Evolutionary conservation across 2,113 vertebrate genomes (phyloP), one percentile per base, ranked within the genome.

Genomic region (Tragelaphus imberbis): DNA sequence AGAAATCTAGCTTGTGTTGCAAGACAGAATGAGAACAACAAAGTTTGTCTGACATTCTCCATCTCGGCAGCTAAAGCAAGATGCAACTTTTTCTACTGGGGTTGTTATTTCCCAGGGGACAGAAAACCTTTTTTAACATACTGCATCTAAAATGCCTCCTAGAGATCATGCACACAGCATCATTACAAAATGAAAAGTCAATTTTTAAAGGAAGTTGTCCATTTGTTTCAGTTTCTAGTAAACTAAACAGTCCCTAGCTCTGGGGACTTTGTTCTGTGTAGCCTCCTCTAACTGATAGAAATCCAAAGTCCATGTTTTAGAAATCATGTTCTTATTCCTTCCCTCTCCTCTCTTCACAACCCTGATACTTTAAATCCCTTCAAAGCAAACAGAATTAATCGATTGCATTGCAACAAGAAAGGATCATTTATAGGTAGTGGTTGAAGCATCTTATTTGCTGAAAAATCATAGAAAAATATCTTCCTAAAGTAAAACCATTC

Each of bases 21-120:
- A 97, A 98, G 65, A 94, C 82, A 95, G 85, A 98, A 98, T 90
- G 95, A 98, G 87, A 98, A 94, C 77, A 98, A 84, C 86, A 97
- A 97, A 98, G 81, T 81, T 97, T 97, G 27, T 30, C 71, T 97
- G 97, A 97, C 90, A 93, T 55, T 94, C 79, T 49, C 44, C 63
- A 95, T 90, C 15, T 95, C 13, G 47, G 55, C n/a, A 98, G 58
- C 96, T 94, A 94, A 56, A 96, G 77, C 10, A 97, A 90, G 40
- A 97, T 68, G 63, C 30, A 95, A 40, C 91, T 97, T 95, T 97
- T 94, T 84, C 79, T 84, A 87, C 85, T 84, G 75, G 87, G 7
- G 44, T 97, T 96, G 82, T 44, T 98, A 94, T 93, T 96, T 63
- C 88, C 56, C 84, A 68, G 28, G 59, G 84, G 86, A 97, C 14